Conservation (phyloP, 2,888 invertebrate species). For the Parapristionchus giblindavisi region DNA sequence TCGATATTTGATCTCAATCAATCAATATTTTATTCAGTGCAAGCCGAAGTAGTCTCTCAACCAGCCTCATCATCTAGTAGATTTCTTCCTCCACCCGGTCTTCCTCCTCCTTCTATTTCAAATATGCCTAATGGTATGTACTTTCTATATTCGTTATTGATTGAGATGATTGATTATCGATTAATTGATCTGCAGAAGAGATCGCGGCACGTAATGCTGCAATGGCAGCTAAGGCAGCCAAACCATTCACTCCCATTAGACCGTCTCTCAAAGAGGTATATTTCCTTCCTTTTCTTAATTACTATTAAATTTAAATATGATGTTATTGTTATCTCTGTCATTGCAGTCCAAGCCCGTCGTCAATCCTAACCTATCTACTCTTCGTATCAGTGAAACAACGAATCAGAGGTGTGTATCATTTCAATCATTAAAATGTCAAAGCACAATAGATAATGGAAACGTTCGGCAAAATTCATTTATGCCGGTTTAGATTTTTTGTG, state of each 20-base stretch:
- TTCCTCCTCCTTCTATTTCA: conserved; percentile 4
- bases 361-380: conserved; percentile 40
- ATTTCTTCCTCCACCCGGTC: conserved; percentile 34
- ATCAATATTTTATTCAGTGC: conserved; percentile 16
- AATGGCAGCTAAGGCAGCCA: conserved; percentile 22
- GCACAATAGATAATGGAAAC: too few species aligned
- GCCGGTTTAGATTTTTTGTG: too few species aligned
- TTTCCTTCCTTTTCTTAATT: too few species aligned
- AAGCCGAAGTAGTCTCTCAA: conserved; percentile 19
- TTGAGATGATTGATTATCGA: neutral
- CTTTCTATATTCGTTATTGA: neutral
- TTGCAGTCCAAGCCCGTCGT: conserved; percentile 28
- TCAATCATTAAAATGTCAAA: too few species aligned
- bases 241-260: conserved; percentile 33
- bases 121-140: neutral
- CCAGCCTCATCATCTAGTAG: too few species aligned
- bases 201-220: conserved; percentile 15
- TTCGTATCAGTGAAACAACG: conserved; percentile 40
- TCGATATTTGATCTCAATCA: neutral
- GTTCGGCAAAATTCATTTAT: too few species aligned
- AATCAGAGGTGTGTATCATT: conserved; percentile 32
- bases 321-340: neutral
- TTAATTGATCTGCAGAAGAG: neutral
- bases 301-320: neutral
- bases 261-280: conserved; percentile 8